Evolutionary conservation across 1,140 invertebrate genomes (phyloP), one percentile per base, ranked within the genome.

Genomic region (Aphidius gifuensis): DNA sequence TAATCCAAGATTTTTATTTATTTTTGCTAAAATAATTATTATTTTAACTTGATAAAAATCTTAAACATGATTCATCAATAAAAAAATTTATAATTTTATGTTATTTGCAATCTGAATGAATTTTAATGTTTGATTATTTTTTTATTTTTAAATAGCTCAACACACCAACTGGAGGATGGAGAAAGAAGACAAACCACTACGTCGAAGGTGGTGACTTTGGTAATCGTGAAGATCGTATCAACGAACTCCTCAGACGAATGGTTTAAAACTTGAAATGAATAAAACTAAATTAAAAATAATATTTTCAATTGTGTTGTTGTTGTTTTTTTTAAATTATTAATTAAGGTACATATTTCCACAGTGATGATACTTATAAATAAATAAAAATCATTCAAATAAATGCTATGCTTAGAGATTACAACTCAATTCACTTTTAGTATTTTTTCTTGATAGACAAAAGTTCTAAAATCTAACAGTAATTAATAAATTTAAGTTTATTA

Each of bases 131-230:
- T 61, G 50, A 32, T 44, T 11, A 61, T 59, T 21, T 32, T 1
- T 32, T 32, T 9, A 53, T 64, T 60, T 64, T 73, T 68, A 80
- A 81, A 51, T 68, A 88, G 87, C 84, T 99, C 57, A 99, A 98
- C 87, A 99, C 96, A 67, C 98, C 97, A 60, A 97, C 90, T 72
- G 97, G 97, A 70, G 98, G 98, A 72, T 99, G 97, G 96, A 88
- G 94, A 71, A 98, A 97, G 87, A 99, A 99, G 89, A 94, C 92
- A 57, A 98, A 95, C 78, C 97, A 99, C 79, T 99, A 96, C 80
- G 96, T 98, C 51, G 97, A 99, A 82, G 98, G 98, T 78, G 98
- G 98, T 76, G 98, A 99, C 83, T 99, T 97, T 79, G 98, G 98
- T 66, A 96, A 97, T 83, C 87, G 97, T 67, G 97, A 99, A 83